These are phyloP conservation scores for Oopsacas minuta DNA, from an alignment of 37 sponge, comb jelly and placozoan genomes.

Conservation along the genomic window DNA sequence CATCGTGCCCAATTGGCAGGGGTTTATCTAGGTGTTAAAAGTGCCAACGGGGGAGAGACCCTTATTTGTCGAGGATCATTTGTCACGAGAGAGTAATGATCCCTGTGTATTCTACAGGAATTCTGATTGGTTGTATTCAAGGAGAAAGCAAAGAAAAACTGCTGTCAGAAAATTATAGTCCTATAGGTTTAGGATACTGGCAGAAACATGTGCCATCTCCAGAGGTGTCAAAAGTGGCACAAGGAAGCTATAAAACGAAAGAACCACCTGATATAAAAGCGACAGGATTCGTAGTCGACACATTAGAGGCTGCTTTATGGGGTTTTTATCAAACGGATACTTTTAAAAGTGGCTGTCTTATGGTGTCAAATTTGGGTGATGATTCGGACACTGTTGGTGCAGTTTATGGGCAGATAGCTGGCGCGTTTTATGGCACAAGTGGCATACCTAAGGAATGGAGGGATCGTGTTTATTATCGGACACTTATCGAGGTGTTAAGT, in stretches of 20 bases:
- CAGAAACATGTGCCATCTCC: conserved; percentile 31
- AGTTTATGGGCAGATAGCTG: conserved; percentile 78
- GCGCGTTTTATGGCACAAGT: conserved; percentile 61
- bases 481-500: conserved; percentile 51
- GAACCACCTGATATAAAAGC: conserved; percentile 65
- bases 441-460: conserved; percentile 64
- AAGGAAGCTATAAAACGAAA: conserved; percentile 49
- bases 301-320: conserved; percentile 78
- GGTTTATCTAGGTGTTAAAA: too few species aligned
- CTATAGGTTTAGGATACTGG: conserved; percentile 45
- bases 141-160: conserved; percentile 63
- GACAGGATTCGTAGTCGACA: conserved; percentile 48
- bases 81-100: too few species aligned
- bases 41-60: too few species aligned
- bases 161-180: conserved; percentile 47
- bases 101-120: too few species aligned
- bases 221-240: conserved; percentile 40
- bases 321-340: conserved; percentile 50
- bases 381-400: conserved; percentile 80
- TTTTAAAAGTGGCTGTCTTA: conserved; percentile 75
- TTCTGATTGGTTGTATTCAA: conserved; percentile 57
- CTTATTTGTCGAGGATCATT: too few species aligned
- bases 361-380: conserved; percentile 62
- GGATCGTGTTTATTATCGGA: conserved; percentile 28
- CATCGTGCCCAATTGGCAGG: too few species aligned